Base-by-base conservation (phyloP, 2,113 vertebrate genomes). In the Rhinogobius similis region DNA sequence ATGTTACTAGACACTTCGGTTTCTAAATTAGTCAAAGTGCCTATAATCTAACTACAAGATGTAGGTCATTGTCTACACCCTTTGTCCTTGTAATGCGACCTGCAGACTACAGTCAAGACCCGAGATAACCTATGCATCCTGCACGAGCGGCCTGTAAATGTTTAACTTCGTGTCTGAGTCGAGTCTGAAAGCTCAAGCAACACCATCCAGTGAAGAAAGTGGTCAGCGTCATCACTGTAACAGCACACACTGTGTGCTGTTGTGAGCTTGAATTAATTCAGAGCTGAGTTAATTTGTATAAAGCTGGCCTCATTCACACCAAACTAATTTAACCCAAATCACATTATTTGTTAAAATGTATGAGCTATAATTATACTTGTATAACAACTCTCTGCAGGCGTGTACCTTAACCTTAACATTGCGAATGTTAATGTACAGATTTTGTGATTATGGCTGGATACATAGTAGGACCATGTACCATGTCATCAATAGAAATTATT, bases 261-360 rank as follows among this genome's bases (percentile, higher is more conserved):
- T 12, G 55, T 64, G 72, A 80, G 65, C 66, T 59, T 72, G 41
- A 81, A 76, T 64, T 70, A 21, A 76, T 59, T 48, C 61, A 32
- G 29, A 4, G 6, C 2, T 2, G 29, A 32, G 9, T 36, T 36
- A 3, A 36, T 36, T 36, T 36, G 32, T 36, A 24, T 0, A 13
- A 21, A 41, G 27, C 41, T 61, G 43, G 58, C 13, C 23, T 43
- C 4, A 44, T 62, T 36, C 23, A 61, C 14, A 68, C 12, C 48
- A 65, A 77, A 11, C 9, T 3, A 5, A 36, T 36, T 36, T 36
- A 36, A 36, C 8, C 32, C 3, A 36, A 8, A 36, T 39, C 9
- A 10, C 1, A 8, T 8, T 8, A 39, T 39, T 39, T 39, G 38
- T 39, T 11, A 39, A 39, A 39, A 39, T 32, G 2, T 4, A 32